These are phyloP conservation scores for Sesamia inferens DNA, from an alignment of 2,888 invertebrate genomes.

Conservation along the genomic window DNA sequence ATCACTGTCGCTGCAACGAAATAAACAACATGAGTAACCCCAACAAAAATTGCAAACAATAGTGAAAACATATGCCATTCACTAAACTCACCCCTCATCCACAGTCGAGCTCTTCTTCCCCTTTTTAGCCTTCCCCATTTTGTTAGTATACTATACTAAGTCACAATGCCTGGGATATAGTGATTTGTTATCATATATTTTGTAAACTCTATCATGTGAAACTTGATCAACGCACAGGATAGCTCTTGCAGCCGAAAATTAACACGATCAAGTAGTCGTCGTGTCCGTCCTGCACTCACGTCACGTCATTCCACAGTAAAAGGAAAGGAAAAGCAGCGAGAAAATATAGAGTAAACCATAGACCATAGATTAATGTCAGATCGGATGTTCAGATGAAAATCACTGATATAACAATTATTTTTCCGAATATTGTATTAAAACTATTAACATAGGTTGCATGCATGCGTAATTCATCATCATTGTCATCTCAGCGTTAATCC, in stretches of 20 bases:
- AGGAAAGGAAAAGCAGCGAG: constrained; percentile 40
- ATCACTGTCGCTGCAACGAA: constrained; percentile 91
- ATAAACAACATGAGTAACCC: constrained; percentile 57
- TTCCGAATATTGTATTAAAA: no score
- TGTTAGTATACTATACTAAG: constrained; percentile 79
- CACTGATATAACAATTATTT: no score
- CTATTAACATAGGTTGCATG: no score
- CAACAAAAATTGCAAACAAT: constrained; percentile 61
- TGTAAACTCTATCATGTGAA: constrained; percentile 88
- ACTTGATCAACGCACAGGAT: constrained; percentile 80
- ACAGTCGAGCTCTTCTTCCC: constrained; percentile 94
- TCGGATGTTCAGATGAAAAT: no score
- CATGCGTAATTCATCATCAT: no score
- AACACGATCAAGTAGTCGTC: constrained; percentile 80
- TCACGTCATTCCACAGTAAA: constrained; percentile 59
- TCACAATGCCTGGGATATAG: constrained; percentile 83
- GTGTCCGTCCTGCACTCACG: constrained; percentile 74
- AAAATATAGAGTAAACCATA: neutral
- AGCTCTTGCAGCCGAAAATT: constrained; percentile 76
- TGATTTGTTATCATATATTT: constrained; percentile 80
- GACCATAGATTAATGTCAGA: no score
- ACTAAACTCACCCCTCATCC: constrained; percentile 92
- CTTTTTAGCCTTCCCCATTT: constrained; percentile 95
- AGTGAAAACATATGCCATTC: constrained; percentile 77
- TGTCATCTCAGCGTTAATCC: no score